Percentiles rank a stretch among this genome's conserved stretches.
Conservation (phyloP, 2,888 invertebrate genomes). For the Nomada flava region DNA sequence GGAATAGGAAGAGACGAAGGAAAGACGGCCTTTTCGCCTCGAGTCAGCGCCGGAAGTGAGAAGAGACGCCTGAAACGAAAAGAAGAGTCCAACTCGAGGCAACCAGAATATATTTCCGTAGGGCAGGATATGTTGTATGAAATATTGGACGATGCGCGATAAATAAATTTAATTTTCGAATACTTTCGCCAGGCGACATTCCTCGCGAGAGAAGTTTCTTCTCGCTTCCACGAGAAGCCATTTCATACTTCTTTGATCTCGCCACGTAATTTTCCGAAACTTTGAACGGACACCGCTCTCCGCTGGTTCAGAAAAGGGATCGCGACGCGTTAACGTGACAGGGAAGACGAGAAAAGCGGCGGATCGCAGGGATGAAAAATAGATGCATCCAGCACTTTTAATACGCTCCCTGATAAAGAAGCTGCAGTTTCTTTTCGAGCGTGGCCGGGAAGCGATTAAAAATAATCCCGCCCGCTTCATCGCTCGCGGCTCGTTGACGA, state of each 20-base stretch:
- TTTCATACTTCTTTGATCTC: neutral
- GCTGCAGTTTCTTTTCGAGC: neutral
- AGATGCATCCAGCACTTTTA: slow-evolving; percentile 41
- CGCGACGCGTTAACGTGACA: slow-evolving; percentile 1
- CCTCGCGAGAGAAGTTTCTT: neutral
- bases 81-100: neutral
- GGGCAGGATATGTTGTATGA: slow-evolving; percentile 2
- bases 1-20: slow-evolving; percentile 36
- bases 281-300: neutral
- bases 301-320: neutral
- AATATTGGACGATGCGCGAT: slow-evolving; percentile 4
- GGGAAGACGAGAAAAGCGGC: neutral
- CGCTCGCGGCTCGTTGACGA: slow-evolving; percentile 71
- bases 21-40: slow-evolving; percentile 56
- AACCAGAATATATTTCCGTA: slow-evolving; percentile 23
- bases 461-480: slow-evolving; percentile 70
- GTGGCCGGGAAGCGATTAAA: slow-evolving; percentile 57
- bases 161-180: slow-evolving; percentile 11
- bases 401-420: slow-evolving; percentile 60
- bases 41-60: slow-evolving; percentile 29
- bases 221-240: neutral
- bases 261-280: neutral
- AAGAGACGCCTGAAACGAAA: slow-evolving; percentile 17
- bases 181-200: neutral
- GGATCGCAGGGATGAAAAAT: slow-evolving; percentile 53